A percentile compares a stretch with the other conserved stretches of the same genome.
Evolutionary conservation across 2,113 vertebrate species (phyloP).

Genomic region (Synchiropus splendidus): DNA sequence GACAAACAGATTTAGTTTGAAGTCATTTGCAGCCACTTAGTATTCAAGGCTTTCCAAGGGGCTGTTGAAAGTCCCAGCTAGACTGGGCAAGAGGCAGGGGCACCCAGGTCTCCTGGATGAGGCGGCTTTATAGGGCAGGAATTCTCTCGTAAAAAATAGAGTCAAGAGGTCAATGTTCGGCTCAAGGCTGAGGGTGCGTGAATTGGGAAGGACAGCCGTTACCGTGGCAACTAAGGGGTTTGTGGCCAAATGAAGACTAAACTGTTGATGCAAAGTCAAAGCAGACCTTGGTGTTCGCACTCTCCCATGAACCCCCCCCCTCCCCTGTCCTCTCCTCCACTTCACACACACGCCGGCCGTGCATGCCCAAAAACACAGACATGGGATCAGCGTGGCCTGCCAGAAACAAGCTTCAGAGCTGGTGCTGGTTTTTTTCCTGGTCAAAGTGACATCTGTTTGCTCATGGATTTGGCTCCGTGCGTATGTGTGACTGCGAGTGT

Average conservation of each 20-base stretch:
- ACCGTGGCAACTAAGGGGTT: constrained; percentile 25
- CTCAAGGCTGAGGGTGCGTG: too few species aligned
- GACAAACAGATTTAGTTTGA: too few species aligned
- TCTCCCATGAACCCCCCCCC: constrained; percentile 12
- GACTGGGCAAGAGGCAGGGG: too few species aligned
- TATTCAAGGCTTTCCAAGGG: too few species aligned
- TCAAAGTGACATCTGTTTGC: constrained; percentile 39
- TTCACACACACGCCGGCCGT: constrained; percentile 8
- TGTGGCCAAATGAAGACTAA: constrained; percentile 42
- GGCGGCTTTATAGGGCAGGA: too few species aligned
- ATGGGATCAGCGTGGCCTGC: constrained; percentile 25
- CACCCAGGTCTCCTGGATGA: too few species aligned
- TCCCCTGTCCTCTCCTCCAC: constrained; percentile 8
- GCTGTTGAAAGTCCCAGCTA: too few species aligned
- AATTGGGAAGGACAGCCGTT: background rate
- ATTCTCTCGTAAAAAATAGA: too few species aligned
- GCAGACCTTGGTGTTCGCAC: constrained; percentile 21
- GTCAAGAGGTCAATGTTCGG: too few species aligned
- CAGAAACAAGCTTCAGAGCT: constrained; percentile 6
- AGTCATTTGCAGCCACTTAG: too few species aligned
- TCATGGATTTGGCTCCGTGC: constrained; percentile 13
- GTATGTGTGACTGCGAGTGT: background rate
- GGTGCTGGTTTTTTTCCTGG: constrained; percentile 22
- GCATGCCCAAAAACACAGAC: constrained; percentile 7
- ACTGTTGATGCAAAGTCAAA: constrained; percentile 36